Evolutionary conservation across 2,113 vertebrate species (phyloP).

Genomic region (Orientallactaga bullata): DNA sequence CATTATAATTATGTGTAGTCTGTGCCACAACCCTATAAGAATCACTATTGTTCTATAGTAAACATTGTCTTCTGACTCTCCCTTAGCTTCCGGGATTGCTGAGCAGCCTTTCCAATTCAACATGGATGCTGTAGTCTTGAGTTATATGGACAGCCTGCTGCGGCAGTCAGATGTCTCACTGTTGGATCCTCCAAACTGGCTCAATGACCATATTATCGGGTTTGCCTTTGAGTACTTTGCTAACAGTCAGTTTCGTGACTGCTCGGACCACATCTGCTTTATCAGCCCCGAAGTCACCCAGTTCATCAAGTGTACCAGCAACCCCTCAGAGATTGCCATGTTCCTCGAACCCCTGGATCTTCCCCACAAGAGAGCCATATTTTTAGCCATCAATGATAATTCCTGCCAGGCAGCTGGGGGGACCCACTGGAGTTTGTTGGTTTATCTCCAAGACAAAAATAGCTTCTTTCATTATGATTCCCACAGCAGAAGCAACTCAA

Average conservation of each 20-base stretch:
- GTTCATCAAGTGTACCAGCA: slow-evolving; percentile 96
- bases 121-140: slow-evolving; percentile 97
- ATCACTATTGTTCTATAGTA: slow-evolving; percentile 1
- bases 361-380: slow-evolving; percentile 89
- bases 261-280: slow-evolving; percentile 89
- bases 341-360: slow-evolving; percentile 95
- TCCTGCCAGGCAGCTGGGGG: slow-evolving; percentile 94
- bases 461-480: slow-evolving; percentile 97
- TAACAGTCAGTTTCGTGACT: slow-evolving; percentile 89
- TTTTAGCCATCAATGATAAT: slow-evolving; percentile 97
- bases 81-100: slow-evolving; percentile 76
- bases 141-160: slow-evolving; percentile 97
- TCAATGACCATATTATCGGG: slow-evolving; percentile 97
- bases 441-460: slow-evolving; percentile 91
- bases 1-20: slow-evolving; percentile 21
- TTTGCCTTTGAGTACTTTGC: slow-evolving; percentile 97
- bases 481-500: slow-evolving; percentile 92
- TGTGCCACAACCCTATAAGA: slow-evolving; percentile 43
- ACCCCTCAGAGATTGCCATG: slow-evolving; percentile 91
- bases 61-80: slow-evolving; percentile 64
- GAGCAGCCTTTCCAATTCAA: slow-evolving; percentile 8
- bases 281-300: slow-evolving; percentile 97
- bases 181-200: slow-evolving; percentile 95
- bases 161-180: slow-evolving; percentile 94
- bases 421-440: slow-evolving; percentile 97